A percentile compares a stretch with the other conserved stretches of the same genome.
phyloP scores from a whole-genome alignment of 2,888 invertebrate genomes.

The Meganola albula region DNA sequence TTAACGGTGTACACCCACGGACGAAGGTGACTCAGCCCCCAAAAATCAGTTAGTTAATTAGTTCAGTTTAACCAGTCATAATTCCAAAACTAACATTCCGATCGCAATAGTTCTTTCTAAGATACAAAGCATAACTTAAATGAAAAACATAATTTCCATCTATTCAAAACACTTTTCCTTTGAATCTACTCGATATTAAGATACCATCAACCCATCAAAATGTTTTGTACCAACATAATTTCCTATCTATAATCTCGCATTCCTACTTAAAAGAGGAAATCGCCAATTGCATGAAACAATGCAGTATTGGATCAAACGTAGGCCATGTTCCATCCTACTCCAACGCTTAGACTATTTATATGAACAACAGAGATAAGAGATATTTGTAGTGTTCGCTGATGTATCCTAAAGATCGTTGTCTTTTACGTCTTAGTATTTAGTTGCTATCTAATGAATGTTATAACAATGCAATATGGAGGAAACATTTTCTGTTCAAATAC shows the following conservation, averaged over 20 bases:
- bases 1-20: no score
- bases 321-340: conserved; percentile 8
- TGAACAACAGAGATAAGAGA: conserved; percentile 4
- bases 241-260: conserved; percentile 58
- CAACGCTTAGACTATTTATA: not conserved
- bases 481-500: conserved; percentile 22
- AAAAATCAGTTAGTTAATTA: no score
- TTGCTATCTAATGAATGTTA: conserved; percentile 31
- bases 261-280: conserved; percentile 66
- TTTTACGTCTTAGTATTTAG: conserved; percentile 30
- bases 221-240: conserved; percentile 56
- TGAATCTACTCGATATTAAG: conserved; percentile 28
- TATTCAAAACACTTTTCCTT: no score
- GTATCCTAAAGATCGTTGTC: conserved; percentile 31
- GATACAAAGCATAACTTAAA: no score
- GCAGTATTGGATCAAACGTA: conserved; percentile 30
- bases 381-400: conserved; percentile 15
- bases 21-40: no score
- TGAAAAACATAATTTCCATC: no score
- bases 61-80: no score
- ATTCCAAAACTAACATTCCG: no score
- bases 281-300: conserved; percentile 63
- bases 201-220: conserved; percentile 54
- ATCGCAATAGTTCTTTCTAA: no score
- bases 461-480: conserved; percentile 25